These are phyloP conservation scores for Lophura nycthemera DNA, from an alignment of 2,113 vertebrate genomes.

Conservation along the genomic window DNA sequence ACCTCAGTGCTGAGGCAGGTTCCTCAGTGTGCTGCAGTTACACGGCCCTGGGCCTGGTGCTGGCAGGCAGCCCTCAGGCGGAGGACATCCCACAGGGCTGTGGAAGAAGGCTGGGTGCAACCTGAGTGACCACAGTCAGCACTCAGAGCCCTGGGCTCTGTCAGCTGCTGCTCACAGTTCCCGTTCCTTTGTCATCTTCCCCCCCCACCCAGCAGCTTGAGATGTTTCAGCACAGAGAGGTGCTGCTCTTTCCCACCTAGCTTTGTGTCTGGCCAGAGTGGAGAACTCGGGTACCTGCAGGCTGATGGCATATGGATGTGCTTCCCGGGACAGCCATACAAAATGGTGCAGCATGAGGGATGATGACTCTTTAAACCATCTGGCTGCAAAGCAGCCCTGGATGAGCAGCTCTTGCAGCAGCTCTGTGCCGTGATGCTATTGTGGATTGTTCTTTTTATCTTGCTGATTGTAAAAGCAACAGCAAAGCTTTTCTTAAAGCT, in stretches of 20 bases:
- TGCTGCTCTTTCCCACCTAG: background rate
- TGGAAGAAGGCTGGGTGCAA: background rate
- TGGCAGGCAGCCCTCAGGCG: background rate
- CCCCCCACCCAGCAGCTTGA: background rate
- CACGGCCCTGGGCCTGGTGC: background rate
- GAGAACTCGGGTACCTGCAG: background rate
- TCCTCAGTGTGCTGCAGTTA: background rate
- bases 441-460: background rate
- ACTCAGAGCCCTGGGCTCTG: background rate
- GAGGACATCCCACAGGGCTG: background rate
- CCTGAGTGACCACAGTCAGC: background rate
- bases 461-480: conserved; percentile 6
- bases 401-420: background rate
- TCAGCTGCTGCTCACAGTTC: background rate
- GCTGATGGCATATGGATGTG: background rate
- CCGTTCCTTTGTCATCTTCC: background rate
- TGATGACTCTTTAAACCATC: background rate
- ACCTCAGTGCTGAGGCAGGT: background rate
- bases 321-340: rapidly evolving
- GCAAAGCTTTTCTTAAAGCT: background rate
- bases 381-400: background rate
- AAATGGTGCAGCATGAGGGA: background rate
- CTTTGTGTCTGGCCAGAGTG: background rate
- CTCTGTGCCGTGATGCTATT: background rate
- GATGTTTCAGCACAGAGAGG: background rate